These are phyloP conservation scores for Atractosteus spatula DNA, from an alignment of 2,113 vertebrate genomes.

Conservation along the genomic window DNA sequence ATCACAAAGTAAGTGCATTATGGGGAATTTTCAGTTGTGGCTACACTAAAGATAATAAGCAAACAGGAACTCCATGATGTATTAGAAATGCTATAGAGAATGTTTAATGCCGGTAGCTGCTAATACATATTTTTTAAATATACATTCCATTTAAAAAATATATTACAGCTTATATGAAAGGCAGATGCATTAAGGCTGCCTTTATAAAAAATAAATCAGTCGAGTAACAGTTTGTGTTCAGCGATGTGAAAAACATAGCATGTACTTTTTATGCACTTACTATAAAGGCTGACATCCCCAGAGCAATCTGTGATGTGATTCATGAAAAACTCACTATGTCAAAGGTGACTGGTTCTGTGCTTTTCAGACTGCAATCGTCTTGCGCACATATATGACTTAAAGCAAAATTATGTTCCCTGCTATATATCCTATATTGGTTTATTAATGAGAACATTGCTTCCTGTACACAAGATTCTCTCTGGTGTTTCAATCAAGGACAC, in stretches of 20 bases:
- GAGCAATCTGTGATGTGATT: slow-evolving; percentile 29
- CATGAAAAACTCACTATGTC: slow-evolving; percentile 24
- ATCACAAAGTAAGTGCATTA: neutral
- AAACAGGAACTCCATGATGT: neutral
- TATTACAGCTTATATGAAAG: slow-evolving; percentile 17
- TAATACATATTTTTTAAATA: neutral
- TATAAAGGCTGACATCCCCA: slow-evolving; percentile 30
- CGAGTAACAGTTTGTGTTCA: slow-evolving; percentile 7
- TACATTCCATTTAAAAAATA: neutral
- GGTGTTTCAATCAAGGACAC: too few relatives aligned
- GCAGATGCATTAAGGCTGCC: slow-evolving; percentile 30
- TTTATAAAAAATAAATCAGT: slow-evolving; percentile 28
- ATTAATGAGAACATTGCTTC: neutral
- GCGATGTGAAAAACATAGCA: slow-evolving; percentile 33
- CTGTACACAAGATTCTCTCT: too few relatives aligned
- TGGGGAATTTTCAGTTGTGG: neutral
- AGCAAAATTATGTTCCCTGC: slow-evolving; percentile 21
- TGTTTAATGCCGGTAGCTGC: too few relatives aligned
- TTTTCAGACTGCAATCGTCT: too few relatives aligned
- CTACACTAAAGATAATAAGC: neutral
- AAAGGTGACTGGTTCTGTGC: too few relatives aligned
- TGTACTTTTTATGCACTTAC: slow-evolving; percentile 38
- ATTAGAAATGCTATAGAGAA: neutral
- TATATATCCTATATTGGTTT: slow-evolving; percentile 32
- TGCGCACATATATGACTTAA: neutral